These are phyloP conservation scores for Heteronetta atricapilla DNA, from an alignment of 2,113 vertebrate genomes.

Conservation along the genomic window DNA sequence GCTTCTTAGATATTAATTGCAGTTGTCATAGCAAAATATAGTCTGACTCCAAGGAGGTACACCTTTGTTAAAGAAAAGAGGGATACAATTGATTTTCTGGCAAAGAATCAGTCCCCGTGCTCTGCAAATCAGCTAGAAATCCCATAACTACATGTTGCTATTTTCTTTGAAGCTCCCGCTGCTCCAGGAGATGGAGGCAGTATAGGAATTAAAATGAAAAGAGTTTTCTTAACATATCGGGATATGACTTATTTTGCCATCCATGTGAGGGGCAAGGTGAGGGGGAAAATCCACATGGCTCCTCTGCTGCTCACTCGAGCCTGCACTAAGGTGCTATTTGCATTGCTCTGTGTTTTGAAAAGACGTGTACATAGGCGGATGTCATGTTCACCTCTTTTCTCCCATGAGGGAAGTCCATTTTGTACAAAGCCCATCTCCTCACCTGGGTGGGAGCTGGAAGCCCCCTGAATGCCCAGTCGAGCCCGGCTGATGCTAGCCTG, in stretches of 20 bases:
- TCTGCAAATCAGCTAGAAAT: not conserved
- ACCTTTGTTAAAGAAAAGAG: not conserved
- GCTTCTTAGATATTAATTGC: not conserved
- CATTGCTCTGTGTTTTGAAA: not conserved
- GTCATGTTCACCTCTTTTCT: accelerated
- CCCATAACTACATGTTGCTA: not conserved
- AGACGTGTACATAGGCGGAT: accelerated
- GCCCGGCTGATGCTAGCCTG: not conserved
- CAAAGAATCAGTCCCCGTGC: not conserved
- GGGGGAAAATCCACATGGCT: not conserved
- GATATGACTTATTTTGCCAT: not conserved
- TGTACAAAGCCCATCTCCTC: not conserved
- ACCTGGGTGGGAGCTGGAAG: not conserved
- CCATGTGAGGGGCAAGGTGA: not conserved
- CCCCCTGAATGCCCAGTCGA: accelerated
- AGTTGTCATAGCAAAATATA: not conserved
- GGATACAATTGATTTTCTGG: not conserved
- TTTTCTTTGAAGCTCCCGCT: not conserved
- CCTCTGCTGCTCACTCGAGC: not conserved
- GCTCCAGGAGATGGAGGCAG: not conserved
- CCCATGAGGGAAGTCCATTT: not conserved
- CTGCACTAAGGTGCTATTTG: not conserved
- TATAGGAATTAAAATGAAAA: not conserved
- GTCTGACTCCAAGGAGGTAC: not conserved
- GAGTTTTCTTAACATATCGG: not conserved